phyloP scores from a whole-genome alignment of 2,113 vertebrate genomes.

The Oryzias celebensis region DNA sequence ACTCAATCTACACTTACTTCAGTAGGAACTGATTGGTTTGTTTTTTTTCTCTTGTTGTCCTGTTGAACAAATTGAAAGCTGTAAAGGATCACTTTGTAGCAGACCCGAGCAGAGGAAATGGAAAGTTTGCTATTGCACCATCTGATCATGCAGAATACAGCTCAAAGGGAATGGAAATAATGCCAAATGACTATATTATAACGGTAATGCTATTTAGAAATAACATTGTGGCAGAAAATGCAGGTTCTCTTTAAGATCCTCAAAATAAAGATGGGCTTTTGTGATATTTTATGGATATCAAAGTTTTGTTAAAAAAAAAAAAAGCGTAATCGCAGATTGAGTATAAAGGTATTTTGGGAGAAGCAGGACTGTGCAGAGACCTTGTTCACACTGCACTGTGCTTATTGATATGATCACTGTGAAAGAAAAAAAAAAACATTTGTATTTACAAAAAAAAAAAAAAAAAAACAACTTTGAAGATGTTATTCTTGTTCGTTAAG shows the following conservation, averaged over 20 bases:
- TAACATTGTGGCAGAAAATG: neutral
- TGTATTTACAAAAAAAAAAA: neutral
- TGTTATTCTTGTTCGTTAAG: slow-evolving; percentile 6
- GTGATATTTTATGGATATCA: no score
- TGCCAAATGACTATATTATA: slow-evolving; percentile 10
- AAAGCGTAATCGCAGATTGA: no score
- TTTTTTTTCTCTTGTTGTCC: slow-evolving; percentile 29
- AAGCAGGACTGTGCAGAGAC: neutral
- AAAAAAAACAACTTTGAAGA: neutral
- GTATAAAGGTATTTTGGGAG: no score
- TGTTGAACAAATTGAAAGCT: slow-evolving; percentile 25
- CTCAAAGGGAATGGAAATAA: slow-evolving; percentile 1
- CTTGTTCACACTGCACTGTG: neutral
- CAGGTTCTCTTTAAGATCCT: no score
- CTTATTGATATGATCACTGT: slow-evolving; percentile 12
- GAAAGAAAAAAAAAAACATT: no score
- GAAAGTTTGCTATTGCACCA: neutral
- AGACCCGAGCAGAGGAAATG: slow-evolving; percentile 15
- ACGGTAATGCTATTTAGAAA: neutral
- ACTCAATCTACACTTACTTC: no score
- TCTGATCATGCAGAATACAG: slow-evolving; percentile 9
- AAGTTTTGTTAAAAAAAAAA: no score
- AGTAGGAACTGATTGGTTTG: no score
- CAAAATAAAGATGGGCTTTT: no score
- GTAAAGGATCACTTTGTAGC: neutral